phyloP scores from a whole-genome alignment of 2,888 invertebrate species.

The Thyatira batis region DNA sequence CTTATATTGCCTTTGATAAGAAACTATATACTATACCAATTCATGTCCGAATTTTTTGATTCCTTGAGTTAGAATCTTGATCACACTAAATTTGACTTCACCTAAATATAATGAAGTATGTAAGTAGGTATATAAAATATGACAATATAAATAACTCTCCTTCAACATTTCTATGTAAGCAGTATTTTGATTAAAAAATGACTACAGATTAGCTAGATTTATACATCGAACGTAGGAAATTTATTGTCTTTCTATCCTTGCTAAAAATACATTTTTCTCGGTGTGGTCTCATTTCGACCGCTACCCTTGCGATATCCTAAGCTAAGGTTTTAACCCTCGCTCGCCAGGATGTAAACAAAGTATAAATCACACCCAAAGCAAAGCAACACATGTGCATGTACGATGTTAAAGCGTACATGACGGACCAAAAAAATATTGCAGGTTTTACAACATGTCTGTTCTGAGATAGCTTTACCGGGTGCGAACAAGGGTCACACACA shows the following conservation, averaged over 20 bases:
- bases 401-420: constrained; percentile 58
- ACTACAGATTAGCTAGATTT: too few relatives aligned
- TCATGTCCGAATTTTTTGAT: too few relatives aligned
- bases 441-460: constrained; percentile 56
- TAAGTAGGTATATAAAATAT: too few relatives aligned
- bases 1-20: not conserved
- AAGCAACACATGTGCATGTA: constrained; percentile 59
- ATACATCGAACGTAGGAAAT: not conserved
- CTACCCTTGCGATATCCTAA: constrained; percentile 25
- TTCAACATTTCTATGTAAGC: too few relatives aligned
- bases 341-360: constrained; percentile 73
- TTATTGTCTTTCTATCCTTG: constrained; percentile 7
- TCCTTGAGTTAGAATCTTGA: too few relatives aligned
- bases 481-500: constrained; percentile 19
- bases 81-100: too few relatives aligned
- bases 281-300: not conserved
- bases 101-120: too few relatives aligned
- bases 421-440: constrained; percentile 44
- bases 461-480: constrained; percentile 42
- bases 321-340: constrained; percentile 58
- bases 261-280: constrained; percentile 1
- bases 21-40: not conserved
- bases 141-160: too few relatives aligned
- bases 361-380: constrained; percentile 52
- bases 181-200: too few relatives aligned